A percentile compares a stretch with the other conserved stretches of the same genome.
These are phyloP conservation scores for Oscheius sp. DNA, from an alignment of 2,888 invertebrate species.

Conservation along the genomic window DNA sequence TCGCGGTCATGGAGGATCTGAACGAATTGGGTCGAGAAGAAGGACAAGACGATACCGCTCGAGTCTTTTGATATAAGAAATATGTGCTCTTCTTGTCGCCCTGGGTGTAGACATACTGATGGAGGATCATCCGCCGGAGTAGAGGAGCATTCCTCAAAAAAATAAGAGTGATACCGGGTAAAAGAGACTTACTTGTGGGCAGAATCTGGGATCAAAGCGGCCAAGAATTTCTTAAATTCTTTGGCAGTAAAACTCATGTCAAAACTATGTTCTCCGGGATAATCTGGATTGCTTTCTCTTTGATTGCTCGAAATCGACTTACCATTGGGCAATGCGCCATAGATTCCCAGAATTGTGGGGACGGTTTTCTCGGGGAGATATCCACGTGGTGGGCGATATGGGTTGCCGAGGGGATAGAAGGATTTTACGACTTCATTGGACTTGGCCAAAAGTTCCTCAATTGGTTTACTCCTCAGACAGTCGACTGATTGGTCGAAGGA, in stretches of 20 bases:
- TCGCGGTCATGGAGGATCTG: conserved; percentile 41
- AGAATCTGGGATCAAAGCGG: conserved; percentile 41
- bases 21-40: too few relatives aligned
- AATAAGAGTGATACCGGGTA: not conserved
- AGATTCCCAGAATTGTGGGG: conserved; percentile 37
- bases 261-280: conserved; percentile 33
- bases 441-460: conserved; percentile 28
- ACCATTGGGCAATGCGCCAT: conserved; percentile 22
- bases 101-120: conserved; percentile 41
- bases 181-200: conserved; percentile 27
- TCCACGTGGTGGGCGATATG: conserved; percentile 29
- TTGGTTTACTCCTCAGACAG: conserved; percentile 32
- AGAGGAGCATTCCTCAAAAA: conserved; percentile 40
- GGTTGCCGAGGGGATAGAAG: conserved; percentile 35
- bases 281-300: conserved; percentile 14
- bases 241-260: conserved; percentile 24
- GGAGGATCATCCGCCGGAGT: conserved; percentile 40
- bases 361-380: conserved; percentile 27
- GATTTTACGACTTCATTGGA: conserved; percentile 17
- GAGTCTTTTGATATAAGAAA: conserved; percentile 34
- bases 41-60: conserved; percentile 7
- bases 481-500: conserved; percentile 37
- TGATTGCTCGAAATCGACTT: not conserved
- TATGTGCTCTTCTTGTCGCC: conserved; percentile 43
- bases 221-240: conserved; percentile 42